phyloP scores from a whole-genome alignment of 2,113 vertebrate genomes.

The Hippolais icterina region DNA sequence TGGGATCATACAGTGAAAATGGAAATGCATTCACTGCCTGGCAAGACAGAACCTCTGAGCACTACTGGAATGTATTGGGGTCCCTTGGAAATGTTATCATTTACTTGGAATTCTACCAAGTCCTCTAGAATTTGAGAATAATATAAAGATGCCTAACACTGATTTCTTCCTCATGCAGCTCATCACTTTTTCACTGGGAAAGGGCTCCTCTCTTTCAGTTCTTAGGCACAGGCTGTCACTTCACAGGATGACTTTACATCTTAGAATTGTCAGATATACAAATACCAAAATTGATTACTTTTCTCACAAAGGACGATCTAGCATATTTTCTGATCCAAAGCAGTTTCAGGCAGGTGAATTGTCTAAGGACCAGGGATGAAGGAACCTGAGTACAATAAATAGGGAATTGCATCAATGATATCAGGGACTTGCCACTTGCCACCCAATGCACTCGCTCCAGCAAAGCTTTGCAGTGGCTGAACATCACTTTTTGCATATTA shows the following conservation, averaged over 20 bases:
- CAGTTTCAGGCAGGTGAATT: neutral
- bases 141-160: neutral
- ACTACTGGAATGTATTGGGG: neutral
- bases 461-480: neutral
- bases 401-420: neutral
- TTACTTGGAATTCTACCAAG: neutral
- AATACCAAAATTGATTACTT: neutral
- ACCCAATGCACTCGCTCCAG: neutral
- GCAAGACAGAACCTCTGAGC: neutral
- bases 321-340: neutral
- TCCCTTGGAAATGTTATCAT: neutral
- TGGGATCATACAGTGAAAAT: neutral
- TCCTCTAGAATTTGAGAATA: neutral
- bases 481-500: neutral
- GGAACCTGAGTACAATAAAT: neutral
- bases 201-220: neutral
- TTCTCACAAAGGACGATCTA: neutral
- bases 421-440: neutral
- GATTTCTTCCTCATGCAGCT: neutral
- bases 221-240: neutral
- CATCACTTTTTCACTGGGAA: neutral
- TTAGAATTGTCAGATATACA: neutral
- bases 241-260: neutral
- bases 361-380: neutral
- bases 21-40: neutral